A percentile compares a stretch with the other conserved stretches of the same genome.
These are phyloP conservation scores for Osmerus mordax DNA, from an alignment of 2,113 vertebrate genomes.

Conservation along the genomic window DNA sequence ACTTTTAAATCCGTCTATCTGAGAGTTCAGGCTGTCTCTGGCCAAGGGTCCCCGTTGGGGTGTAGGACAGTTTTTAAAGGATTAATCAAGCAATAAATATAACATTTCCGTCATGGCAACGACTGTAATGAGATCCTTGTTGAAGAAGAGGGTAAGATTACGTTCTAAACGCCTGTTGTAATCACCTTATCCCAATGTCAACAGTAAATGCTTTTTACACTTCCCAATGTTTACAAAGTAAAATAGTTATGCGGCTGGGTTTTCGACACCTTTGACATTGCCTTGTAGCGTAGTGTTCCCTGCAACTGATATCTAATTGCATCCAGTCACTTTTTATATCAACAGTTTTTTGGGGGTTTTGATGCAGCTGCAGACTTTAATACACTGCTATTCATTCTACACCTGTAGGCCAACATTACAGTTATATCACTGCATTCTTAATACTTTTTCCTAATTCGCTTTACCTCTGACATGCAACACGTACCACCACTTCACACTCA, in stretches of 20 bases:
- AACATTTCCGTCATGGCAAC: slow-evolving; percentile 60
- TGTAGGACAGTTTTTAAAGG: not conserved
- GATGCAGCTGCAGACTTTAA: no score
- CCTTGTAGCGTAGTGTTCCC: no score
- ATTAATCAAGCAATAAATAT: not conserved
- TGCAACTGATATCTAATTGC: no score
- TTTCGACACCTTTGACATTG: not conserved
- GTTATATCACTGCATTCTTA: not conserved
- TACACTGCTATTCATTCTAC: no score
- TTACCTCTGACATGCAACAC: not conserved
- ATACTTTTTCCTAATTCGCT: not conserved
- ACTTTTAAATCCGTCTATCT: not conserved
- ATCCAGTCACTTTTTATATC: no score
- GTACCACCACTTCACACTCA: no score
- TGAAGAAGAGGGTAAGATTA: slow-evolving; percentile 66
- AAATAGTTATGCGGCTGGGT: slow-evolving; percentile 3
- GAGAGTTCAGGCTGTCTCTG: not conserved
- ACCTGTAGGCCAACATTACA: not conserved
- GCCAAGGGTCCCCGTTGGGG: slow-evolving; percentile 8
- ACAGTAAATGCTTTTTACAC: slow-evolving; percentile 17
- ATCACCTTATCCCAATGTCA: not conserved
- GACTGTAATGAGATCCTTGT: slow-evolving; percentile 54
- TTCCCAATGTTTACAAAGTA: slow-evolving; percentile 35
- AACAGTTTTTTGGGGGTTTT: no score
- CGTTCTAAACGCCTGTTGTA: not conserved